A percentile compares a stretch with the other conserved stretches of the same genome.
Conservation (phyloP, 2,113 vertebrate species). For the Callocephalon fimbriatum region DNA sequence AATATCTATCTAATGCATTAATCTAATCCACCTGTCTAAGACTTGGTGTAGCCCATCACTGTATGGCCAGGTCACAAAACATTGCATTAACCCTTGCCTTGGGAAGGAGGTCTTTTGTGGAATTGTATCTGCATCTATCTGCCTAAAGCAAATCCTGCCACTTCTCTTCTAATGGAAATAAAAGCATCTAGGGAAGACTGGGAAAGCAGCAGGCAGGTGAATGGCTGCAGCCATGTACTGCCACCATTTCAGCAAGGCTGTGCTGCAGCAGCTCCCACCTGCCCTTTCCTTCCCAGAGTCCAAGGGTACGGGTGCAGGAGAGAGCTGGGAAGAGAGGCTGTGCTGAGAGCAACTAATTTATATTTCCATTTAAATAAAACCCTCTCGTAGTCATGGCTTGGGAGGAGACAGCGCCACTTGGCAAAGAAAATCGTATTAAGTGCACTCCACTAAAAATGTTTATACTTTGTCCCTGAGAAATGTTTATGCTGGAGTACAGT, state of each 20-base stretch:
- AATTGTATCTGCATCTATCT: background rate
- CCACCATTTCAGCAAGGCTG: background rate
- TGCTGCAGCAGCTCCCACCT: background rate
- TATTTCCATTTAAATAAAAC: conserved; percentile 63
- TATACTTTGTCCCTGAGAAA: conserved; percentile 67
- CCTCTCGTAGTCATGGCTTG: conserved; percentile 5
- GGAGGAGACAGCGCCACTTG: conserved; percentile 46
- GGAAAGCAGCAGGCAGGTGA: background rate
- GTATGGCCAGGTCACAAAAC: background rate
- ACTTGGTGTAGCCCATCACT: background rate
- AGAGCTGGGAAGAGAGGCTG: conserved; percentile 18
- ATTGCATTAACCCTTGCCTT: background rate
- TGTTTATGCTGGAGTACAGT: conserved; percentile 63
- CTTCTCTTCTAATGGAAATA: background rate
- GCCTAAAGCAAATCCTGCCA: background rate
- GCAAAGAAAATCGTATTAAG: conserved; percentile 68
- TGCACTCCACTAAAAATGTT: conserved; percentile 68
- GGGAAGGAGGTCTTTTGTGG: background rate
- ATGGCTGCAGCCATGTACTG: background rate
- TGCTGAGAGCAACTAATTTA: conserved; percentile 61
- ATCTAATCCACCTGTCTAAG: conserved; percentile 11
- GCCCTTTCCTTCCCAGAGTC: background rate
- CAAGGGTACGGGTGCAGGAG: background rate
- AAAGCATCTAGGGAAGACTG: background rate
- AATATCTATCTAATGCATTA: conserved; percentile 2